Percentiles rank a stretch among this genome's conserved stretches.
Evolutionary conservation across 2,888 invertebrate species (phyloP).

Genomic region (Mesoligia furuncula): DNA sequence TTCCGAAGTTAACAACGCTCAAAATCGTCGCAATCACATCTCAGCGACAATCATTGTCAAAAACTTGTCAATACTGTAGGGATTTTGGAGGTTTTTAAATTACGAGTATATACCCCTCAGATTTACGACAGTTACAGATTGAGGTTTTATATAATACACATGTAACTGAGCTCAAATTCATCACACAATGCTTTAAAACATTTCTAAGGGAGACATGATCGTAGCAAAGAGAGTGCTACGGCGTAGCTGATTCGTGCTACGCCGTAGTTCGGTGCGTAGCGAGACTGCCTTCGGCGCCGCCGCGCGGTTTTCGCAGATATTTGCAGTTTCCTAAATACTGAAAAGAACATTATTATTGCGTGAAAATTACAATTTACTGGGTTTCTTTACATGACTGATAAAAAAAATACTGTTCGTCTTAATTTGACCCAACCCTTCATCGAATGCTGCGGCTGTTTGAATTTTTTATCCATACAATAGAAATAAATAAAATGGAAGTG

Average conservation of each 20-base stretch:
- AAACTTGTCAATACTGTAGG: too few relatives aligned
- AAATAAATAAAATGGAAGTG: background rate
- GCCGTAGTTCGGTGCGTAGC: slow-evolving; percentile 2
- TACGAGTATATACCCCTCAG: too few relatives aligned
- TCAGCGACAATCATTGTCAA: too few relatives aligned
- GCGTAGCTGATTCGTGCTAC: slow-evolving; percentile 13
- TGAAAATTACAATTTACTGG: background rate
- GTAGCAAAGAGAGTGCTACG: slow-evolving; percentile 18
- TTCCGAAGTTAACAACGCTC: too few relatives aligned
- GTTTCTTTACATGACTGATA: too few relatives aligned
- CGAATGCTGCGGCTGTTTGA: too few relatives aligned
- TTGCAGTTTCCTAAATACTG: slow-evolving; percentile 8
- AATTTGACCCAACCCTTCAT: background rate
- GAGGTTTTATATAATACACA: background rate
- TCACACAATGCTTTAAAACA: background rate
- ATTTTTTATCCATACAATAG: background rate
- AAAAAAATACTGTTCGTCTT: too few relatives aligned
- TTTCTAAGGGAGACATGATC: background rate
- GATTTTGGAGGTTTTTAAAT: too few relatives aligned
- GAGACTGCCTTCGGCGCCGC: background rate
- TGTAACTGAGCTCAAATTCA: background rate
- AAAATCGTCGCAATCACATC: too few relatives aligned
- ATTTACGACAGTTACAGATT: background rate
- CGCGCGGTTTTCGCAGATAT: background rate
- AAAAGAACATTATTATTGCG: background rate